A percentile compares a stretch with the other conserved stretches of the same genome.
Conservation (phyloP, 2,888 invertebrate genomes). For the Harpalus rufipes region DNA sequence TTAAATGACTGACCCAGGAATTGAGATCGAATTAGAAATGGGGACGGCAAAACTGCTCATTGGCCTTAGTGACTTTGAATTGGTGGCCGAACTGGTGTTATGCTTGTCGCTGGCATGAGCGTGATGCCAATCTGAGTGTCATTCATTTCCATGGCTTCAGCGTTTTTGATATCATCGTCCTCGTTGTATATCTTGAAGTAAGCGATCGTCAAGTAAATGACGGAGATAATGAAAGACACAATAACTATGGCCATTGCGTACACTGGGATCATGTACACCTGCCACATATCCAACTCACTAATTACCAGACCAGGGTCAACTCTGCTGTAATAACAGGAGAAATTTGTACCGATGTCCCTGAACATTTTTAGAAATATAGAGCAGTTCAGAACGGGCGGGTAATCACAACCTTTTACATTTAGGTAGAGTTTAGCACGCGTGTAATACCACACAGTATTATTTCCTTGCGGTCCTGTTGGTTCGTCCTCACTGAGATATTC, state of each 20-base stretch:
- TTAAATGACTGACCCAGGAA: conserved; percentile 84
- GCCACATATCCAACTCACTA: conserved; percentile 93
- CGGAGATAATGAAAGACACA: conserved; percentile 94
- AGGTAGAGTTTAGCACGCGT: conserved; percentile 90
- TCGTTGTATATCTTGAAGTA: conserved; percentile 96
- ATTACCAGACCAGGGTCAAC: conserved; percentile 93
- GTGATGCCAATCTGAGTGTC: conserved; percentile 77
- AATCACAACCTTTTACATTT: conserved; percentile 95
- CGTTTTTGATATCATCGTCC: conserved; percentile 87
- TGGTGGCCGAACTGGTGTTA: conserved; percentile 86
- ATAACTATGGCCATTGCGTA: conserved; percentile 96
- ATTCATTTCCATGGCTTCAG: conserved; percentile 85
- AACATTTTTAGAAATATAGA: conserved; percentile 89
- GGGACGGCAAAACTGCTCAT: conserved; percentile 88
- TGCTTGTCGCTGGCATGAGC: conserved; percentile 72
- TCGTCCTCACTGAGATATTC: conserved; percentile 76
- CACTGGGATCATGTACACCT: conserved; percentile 92
- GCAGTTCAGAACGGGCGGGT: conserved; percentile 94
- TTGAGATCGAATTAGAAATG: conserved; percentile 87
- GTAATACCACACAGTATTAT: conserved; percentile 90
- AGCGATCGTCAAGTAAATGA: conserved; percentile 94
- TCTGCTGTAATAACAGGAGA: conserved; percentile 92
- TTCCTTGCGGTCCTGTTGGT: conserved; percentile 85
- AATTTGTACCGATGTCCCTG: conserved; percentile 88
- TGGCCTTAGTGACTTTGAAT: conserved; percentile 91